These are phyloP conservation scores for Mimas tiliae DNA, from an alignment of 2,888 invertebrate species.

Conservation along the genomic window DNA sequence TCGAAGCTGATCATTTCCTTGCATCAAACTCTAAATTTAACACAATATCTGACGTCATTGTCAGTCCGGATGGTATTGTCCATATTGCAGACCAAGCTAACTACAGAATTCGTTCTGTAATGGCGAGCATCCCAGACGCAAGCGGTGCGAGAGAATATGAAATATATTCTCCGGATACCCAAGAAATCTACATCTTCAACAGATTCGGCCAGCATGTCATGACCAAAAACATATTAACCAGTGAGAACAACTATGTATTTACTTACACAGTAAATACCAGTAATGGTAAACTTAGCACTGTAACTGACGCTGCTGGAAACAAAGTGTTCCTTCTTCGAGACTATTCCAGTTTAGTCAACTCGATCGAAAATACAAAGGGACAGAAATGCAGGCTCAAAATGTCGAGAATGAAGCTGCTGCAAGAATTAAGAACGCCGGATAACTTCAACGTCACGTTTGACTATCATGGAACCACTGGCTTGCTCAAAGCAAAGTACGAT, in stretches of 20 bases:
- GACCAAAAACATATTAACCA: constrained; percentile 97
- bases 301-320: constrained; percentile 96
- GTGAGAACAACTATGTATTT: constrained; percentile 96
- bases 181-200: constrained; percentile 97
- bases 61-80: constrained; percentile 96
- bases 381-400: constrained; percentile 95
- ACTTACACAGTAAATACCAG: constrained; percentile 98
- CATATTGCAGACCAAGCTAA: constrained; percentile 98
- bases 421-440: constrained; percentile 95
- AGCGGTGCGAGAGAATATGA: constrained; percentile 94
- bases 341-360: constrained; percentile 95
- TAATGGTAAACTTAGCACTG: constrained; percentile 96
- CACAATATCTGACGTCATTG: constrained; percentile 95
- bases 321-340: constrained; percentile 93
- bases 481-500: constrained; percentile 94
- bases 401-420: constrained; percentile 96
- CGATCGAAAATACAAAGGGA: constrained; percentile 96
- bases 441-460: constrained; percentile 97
- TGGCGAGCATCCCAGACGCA: constrained; percentile 95
- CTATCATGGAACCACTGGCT: constrained; percentile 95
- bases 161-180: constrained; percentile 97
- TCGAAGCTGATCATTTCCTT: constrained; percentile 95
- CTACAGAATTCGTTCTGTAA: constrained; percentile 93
- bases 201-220: constrained; percentile 97
- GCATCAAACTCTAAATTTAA: constrained; percentile 97